phyloP scores from a whole-genome alignment of 1,140 invertebrate species.

The Aphis gossypii region DNA sequence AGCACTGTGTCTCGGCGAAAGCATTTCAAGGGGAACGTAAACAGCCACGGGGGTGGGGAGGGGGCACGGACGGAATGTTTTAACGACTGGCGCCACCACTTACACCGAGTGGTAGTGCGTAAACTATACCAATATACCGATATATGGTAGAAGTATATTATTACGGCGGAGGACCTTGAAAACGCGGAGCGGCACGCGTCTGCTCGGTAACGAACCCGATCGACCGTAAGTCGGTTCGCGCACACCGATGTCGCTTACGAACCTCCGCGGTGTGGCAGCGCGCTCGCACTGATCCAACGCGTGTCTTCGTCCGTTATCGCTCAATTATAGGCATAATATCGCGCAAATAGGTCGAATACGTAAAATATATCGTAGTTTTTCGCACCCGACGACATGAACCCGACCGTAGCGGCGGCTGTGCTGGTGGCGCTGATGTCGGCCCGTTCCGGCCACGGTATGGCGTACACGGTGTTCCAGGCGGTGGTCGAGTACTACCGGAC shows the following conservation, averaged over 20 bases:
- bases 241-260: not conserved
- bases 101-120: not conserved
- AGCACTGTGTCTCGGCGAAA: not conserved
- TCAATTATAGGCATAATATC: not conserved
- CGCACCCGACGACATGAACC: not conserved
- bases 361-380: no score
- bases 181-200: not conserved
- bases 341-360: no score
- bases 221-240: not conserved
- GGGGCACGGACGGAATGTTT: not conserved
- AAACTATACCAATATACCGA: not conserved
- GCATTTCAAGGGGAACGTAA: not conserved
- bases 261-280: not conserved
- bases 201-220: not conserved
- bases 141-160: not conserved
- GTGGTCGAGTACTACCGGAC: conserved; percentile 60
- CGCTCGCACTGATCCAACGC: not conserved
- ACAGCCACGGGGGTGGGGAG: not conserved
- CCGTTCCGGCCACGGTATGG: conserved; percentile 21
- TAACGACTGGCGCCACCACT: not conserved
- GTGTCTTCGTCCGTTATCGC: not conserved
- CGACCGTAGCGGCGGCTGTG: no score
- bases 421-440: not conserved
- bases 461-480: conserved; percentile 59
- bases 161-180: not conserved